Conservation (phyloP, 2,797 vertebrate genomes). For the Gymnothorax javanicus region DNA sequence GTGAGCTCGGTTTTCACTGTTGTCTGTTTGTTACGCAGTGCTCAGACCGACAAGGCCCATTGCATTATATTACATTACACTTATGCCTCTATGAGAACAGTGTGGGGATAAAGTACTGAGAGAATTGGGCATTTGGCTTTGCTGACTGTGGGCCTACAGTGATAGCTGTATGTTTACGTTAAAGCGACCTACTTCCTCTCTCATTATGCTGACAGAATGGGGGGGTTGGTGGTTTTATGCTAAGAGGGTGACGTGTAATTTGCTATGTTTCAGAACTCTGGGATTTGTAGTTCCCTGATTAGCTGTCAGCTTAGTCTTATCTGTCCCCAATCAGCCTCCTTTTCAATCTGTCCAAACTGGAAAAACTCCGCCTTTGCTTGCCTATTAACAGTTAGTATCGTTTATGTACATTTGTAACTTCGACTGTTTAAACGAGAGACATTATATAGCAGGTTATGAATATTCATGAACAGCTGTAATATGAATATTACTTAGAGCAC, state of each 20-base stretch:
- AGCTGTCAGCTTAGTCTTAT: not conserved
- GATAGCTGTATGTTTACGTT: not conserved
- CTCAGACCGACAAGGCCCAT: not conserved
- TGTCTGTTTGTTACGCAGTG: not conserved
- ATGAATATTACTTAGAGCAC: not conserved
- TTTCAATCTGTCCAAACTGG: not conserved
- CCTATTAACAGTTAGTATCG: not conserved
- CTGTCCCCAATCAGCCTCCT: not conserved
- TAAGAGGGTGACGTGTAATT: not conserved
- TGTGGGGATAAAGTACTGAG: not conserved
- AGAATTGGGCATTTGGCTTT: not conserved
- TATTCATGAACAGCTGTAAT: not conserved
- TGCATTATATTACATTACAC: too few relatives aligned
- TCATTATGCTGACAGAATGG: not conserved
- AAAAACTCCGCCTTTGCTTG: not conserved
- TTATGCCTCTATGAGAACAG: not conserved
- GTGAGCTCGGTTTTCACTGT: not conserved
- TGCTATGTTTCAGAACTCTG: not conserved
- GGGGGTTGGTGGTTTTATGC: not conserved
- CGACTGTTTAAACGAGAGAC: not conserved
- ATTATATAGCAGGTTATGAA: not conserved
- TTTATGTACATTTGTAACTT: not conserved
- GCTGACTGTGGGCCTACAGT: not conserved
- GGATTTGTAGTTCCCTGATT: not conserved
- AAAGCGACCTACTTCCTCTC: not conserved